A percentile compares a stretch with the other conserved stretches of the same genome.
These are phyloP conservation scores for Zosterops japonicus DNA, from an alignment of 2,113 vertebrate species.

Conservation along the genomic window DNA sequence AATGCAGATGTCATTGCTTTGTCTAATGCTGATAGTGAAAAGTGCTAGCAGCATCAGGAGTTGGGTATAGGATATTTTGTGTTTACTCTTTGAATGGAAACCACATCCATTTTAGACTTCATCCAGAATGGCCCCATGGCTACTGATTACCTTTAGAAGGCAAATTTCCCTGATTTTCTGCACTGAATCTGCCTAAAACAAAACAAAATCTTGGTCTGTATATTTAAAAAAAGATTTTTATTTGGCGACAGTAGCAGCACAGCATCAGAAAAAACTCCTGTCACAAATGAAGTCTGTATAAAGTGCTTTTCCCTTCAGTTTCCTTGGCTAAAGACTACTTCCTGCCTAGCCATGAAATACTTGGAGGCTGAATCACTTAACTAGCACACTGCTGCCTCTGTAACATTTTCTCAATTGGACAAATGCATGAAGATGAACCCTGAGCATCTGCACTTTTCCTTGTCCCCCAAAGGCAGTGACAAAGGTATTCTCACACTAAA, in stretches of 20 bases:
- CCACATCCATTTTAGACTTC: not conserved
- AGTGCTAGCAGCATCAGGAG: not conserved
- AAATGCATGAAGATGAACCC: not conserved
- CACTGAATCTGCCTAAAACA: not conserved
- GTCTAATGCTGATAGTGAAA: not conserved
- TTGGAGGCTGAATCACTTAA: not conserved
- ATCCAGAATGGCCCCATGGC: not conserved
- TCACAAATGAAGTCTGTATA: not conserved
- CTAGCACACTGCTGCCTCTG: not conserved
- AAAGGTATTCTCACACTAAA: not conserved
- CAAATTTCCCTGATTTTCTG: not conserved
- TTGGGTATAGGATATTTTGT: not conserved
- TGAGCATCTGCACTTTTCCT: not conserved
- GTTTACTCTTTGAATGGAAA: not conserved
- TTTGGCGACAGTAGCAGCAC: not conserved
- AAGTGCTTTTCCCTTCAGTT: not conserved
- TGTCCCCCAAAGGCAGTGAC: not conserved
- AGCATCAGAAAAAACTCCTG: not conserved
- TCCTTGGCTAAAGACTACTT: not conserved
- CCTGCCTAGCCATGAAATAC: not conserved
- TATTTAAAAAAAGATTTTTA: not conserved
- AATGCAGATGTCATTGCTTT: not conserved
- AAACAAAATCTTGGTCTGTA: fast-evolving
- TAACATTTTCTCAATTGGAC: not conserved
- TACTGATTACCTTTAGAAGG: not conserved